A percentile compares a stretch with the other conserved stretches of the same genome.
These are phyloP conservation scores for Neosalanx taihuensis DNA, from an alignment of 2,797 vertebrate genomes.

Conservation along the genomic window DNA sequence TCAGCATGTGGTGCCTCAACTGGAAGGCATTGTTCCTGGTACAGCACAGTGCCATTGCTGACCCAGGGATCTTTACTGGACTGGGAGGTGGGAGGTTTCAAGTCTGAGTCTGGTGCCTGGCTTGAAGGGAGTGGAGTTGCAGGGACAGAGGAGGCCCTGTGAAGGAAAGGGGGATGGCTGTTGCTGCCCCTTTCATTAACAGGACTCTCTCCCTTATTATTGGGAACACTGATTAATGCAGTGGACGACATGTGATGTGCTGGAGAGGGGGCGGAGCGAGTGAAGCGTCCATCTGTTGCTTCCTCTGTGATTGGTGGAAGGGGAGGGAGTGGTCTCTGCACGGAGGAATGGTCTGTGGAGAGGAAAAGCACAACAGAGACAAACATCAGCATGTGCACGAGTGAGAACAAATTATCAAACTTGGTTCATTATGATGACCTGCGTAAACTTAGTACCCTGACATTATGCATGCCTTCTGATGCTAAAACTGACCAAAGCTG, in stretches of 20 bases:
- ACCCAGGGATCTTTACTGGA: constrained; percentile 20
- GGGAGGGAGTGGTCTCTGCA: constrained; percentile 72
- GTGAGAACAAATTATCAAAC: neutral
- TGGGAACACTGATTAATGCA: constrained; percentile 43
- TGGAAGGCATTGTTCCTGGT: constrained; percentile 23
- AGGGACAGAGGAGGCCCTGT: constrained; percentile 24
- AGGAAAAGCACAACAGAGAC: neutral
- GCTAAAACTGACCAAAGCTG: neutral
- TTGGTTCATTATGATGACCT: neutral
- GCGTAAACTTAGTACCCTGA: neutral
- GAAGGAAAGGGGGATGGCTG: constrained; percentile 10
- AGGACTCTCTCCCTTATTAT: constrained; percentile 28
- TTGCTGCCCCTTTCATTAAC: constrained; percentile 33
- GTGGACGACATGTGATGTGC: constrained; percentile 41
- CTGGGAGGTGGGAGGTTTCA: constrained; percentile 18
- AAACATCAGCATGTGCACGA: neutral
- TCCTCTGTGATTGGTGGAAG: constrained; percentile 80
- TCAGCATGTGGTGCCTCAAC: constrained; percentile 15
- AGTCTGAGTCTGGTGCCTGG: constrained; percentile 16
- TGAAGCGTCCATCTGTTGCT: constrained; percentile 57
- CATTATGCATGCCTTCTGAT: neutral
- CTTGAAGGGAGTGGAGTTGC: neutral
- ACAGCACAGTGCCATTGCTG: constrained; percentile 9
- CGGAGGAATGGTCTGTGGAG: constrained; percentile 64
- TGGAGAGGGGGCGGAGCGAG: constrained; percentile 51